Percentiles rank a stretch among this genome's conserved stretches.
These are phyloP conservation scores for Ptyas mucosa DNA, from an alignment of 2,113 vertebrate genomes.

Conservation along the genomic window DNA sequence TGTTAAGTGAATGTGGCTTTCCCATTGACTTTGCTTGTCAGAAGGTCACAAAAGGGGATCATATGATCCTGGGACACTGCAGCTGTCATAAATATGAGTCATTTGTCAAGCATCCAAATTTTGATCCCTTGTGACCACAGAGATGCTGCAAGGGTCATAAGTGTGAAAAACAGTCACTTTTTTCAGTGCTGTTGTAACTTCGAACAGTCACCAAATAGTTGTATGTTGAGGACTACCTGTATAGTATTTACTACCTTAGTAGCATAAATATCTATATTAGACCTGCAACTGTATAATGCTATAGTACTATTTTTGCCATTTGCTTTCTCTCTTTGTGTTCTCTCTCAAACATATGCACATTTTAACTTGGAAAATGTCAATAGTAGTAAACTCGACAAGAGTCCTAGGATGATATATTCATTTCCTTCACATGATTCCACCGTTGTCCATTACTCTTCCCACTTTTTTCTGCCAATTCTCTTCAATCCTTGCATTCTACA, in stretches of 20 bases:
- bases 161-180: not conserved
- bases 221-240: not conserved
- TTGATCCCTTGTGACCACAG: not conserved
- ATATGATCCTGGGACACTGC: not conserved
- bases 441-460: not conserved
- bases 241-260: not conserved
- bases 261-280: not conserved
- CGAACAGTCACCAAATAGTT: not conserved
- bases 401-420: not conserved
- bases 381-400: not conserved
- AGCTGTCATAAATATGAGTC: not conserved
- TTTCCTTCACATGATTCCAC: not conserved
- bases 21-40: too few species aligned
- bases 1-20: not conserved
- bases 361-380: not conserved
- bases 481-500: not conserved
- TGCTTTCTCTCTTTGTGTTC: not conserved
- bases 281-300: not conserved
- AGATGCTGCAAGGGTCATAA: not conserved
- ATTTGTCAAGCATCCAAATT: not conserved
- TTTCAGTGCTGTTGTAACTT: not conserved
- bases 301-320: not conserved
- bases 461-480: not conserved
- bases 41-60: not conserved
- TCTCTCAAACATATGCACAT: not conserved